These are phyloP conservation scores for Anguilla rostrata DNA, from an alignment of 2,113 vertebrate genomes.

Conservation along the genomic window DNA sequence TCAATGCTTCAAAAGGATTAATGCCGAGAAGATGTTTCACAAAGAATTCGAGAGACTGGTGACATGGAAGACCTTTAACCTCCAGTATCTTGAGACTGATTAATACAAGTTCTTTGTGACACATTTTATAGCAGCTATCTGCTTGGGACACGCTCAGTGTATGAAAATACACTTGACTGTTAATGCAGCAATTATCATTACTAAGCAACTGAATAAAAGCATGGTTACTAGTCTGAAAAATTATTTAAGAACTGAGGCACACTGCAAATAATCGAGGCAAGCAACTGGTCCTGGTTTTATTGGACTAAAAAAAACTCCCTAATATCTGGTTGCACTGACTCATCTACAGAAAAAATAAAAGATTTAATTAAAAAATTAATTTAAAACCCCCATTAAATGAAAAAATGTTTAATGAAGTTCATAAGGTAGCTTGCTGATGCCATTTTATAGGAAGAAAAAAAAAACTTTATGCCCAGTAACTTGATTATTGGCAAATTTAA, in stretches of 20 bases:
- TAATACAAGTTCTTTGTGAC: not conserved
- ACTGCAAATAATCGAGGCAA: not conserved
- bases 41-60: not conserved
- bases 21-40: slow-evolving; percentile 11
- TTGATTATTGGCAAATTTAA: not conserved
- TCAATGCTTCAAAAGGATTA: slow-evolving; percentile 17
- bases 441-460: no score
- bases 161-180: no score
- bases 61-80: slow-evolving; percentile 2
- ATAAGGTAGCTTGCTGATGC: not conserved
- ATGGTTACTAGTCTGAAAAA: not conserved
- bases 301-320: not conserved
- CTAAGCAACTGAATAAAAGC: no score
- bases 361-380: not conserved
- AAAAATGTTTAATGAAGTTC: not conserved
- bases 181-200: no score
- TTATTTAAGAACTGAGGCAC: not conserved
- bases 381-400: not conserved
- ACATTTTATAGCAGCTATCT: no score
- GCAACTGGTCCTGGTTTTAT: no score
- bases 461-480: not conserved
- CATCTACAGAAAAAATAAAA: not conserved
- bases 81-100: slow-evolving; percentile 15
- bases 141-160: no score
- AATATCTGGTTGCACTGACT: not conserved